These are phyloP conservation scores for Vulpes vulpes DNA, from an alignment of 2,113 vertebrate species.

Conservation along the genomic window DNA sequence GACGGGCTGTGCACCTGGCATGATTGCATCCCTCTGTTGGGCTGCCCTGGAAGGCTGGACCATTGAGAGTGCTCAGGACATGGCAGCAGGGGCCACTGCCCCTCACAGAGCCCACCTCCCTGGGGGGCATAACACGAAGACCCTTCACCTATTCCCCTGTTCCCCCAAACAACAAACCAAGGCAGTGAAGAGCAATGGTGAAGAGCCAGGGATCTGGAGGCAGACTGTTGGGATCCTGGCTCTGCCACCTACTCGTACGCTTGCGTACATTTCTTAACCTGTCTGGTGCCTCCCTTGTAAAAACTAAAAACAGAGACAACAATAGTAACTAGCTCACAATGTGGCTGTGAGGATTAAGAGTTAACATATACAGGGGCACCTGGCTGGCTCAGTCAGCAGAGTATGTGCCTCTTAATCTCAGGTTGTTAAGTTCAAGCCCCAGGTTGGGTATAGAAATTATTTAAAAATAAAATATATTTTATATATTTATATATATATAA, in stretches of 20 bases:
- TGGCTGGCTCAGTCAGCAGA: background rate
- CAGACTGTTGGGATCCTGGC: background rate
- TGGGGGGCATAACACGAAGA: accelerated
- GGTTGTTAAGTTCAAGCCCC: background rate
- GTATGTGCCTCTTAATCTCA: background rate
- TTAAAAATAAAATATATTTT: background rate
- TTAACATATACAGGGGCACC: background rate
- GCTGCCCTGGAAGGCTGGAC: accelerated
- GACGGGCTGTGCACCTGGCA: background rate
- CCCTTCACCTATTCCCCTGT: background rate
- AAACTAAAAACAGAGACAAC: accelerated
- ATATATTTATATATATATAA: too few species aligned
- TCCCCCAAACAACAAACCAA: background rate
- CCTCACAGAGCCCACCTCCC: background rate
- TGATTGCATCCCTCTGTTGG: background rate
- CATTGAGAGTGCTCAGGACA: accelerated
- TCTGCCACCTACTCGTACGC: background rate
- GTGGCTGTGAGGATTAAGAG: background rate
- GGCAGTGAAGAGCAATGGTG: background rate
- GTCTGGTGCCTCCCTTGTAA: background rate
- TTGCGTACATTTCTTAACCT: background rate
- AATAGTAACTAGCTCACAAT: background rate
- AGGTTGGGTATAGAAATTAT: background rate
- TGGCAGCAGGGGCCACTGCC: background rate
- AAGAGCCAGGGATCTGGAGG: background rate